Conservation (phyloP, 2,797 vertebrate genomes). For the Lindbergichthys nudifrons region DNA sequence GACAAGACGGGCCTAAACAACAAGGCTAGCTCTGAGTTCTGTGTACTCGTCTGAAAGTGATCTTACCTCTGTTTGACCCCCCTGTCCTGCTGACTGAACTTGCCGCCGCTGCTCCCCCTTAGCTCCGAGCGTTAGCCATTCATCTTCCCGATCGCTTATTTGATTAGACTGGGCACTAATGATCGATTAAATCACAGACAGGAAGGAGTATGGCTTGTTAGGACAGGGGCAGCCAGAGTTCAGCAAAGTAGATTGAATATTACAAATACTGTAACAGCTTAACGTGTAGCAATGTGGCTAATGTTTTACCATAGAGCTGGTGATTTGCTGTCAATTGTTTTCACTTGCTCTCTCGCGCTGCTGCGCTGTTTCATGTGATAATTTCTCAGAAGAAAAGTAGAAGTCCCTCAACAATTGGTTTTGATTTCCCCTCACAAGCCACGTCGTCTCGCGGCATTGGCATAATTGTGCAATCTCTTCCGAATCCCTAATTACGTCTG, state of each 20-base stretch:
- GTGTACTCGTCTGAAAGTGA: conserved; percentile 51
- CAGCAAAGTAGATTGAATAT: conserved; percentile 63
- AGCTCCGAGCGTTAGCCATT: conserved; percentile 61
- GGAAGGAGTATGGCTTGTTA: conserved; percentile 69
- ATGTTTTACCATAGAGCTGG: conserved; percentile 55
- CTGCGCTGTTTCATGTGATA: conserved; percentile 56
- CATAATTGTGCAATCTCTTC: conserved; percentile 80
- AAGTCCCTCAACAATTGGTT: conserved; percentile 76
- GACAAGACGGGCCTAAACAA: conserved; percentile 61
- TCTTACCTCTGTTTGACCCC: conserved; percentile 74
- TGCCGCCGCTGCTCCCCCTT: conserved; percentile 48
- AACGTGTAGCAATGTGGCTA: conserved; percentile 51
- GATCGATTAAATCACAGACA: conserved; percentile 78
- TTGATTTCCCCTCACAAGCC: conserved; percentile 72
- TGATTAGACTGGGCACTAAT: conserved; percentile 79
- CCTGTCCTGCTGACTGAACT: conserved; percentile 64
- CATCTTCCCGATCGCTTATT: conserved; percentile 70
- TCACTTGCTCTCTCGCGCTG: conserved; percentile 24
- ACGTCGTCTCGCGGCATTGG: conserved; percentile 57
- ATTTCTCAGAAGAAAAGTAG: conserved; percentile 70
- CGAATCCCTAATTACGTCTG: conserved; percentile 80
- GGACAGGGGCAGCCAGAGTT: conserved; percentile 66
- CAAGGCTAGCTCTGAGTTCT: conserved; percentile 37
- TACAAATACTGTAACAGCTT: conserved; percentile 60
- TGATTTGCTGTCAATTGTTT: conserved; percentile 61